Evolutionary conservation across 2,797 vertebrate species (phyloP).

Genomic region (Ataeniobius toweri): DNA sequence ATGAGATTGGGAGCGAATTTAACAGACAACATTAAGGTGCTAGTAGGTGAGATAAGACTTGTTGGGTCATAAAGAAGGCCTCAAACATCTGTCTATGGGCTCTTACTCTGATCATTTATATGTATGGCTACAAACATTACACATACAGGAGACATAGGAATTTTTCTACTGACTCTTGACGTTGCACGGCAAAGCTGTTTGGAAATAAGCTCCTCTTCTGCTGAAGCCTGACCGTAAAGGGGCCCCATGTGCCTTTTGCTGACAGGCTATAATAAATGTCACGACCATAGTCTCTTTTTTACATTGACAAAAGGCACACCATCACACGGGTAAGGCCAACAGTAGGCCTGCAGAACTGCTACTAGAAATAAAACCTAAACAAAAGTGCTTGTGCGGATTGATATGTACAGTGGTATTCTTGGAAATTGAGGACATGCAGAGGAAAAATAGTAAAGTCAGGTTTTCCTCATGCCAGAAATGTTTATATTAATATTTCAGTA

Average conservation of each 20-base stretch:
- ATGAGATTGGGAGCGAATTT: conserved; percentile 1
- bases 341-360: conserved; percentile 42
- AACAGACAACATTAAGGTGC: conserved; percentile 15
- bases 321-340: conserved; percentile 41
- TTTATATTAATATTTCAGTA: conserved; percentile 43
- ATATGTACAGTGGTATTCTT: conserved; percentile 41
- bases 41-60: background rate
- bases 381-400: conserved; percentile 39
- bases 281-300: conserved; percentile 31
- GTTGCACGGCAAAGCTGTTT: conserved; percentile 61
- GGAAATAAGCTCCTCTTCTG: conserved; percentile 21
- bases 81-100: background rate
- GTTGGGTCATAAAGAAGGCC: background rate
- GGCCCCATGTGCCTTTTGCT: conserved; percentile 33
- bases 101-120: conserved; percentile 34
- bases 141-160: conserved; percentile 63
- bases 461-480: conserved; percentile 33
- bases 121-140: conserved; percentile 53
- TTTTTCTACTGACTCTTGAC: conserved; percentile 62
- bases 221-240: conserved; percentile 57
- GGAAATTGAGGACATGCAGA: conserved; percentile 42
- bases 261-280: conserved; percentile 66
- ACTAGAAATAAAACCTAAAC: conserved; percentile 32
- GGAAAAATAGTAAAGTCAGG: conserved; percentile 41
- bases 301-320: conserved; percentile 59